Evolutionary conservation across 2,888 invertebrate species (phyloP).

Genomic region (Acronicta aceris): DNA sequence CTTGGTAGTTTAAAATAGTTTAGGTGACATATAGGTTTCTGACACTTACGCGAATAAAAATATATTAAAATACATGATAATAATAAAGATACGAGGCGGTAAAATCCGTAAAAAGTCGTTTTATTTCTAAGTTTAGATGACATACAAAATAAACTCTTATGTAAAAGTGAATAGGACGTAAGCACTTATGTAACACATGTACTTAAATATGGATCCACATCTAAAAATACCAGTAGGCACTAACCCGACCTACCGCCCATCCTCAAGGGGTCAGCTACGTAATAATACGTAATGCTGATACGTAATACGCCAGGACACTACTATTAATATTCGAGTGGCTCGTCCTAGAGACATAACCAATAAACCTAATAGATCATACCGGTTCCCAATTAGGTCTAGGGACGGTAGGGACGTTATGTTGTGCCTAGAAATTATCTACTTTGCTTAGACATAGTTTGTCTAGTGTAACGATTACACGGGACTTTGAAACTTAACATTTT

Average conservation of each 20-base stretch:
- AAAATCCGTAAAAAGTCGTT: too few species aligned
- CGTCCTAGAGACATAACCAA: conserved; percentile 17
- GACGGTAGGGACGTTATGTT: conserved; percentile 8
- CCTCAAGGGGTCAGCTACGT: conserved; percentile 31
- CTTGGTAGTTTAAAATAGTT: too few species aligned
- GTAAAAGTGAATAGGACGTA: neutral
- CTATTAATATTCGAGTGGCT: conserved; percentile 41
- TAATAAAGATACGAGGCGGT: too few species aligned
- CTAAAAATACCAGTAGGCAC: neutral
- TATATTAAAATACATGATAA: too few species aligned
- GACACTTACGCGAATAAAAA: too few species aligned
- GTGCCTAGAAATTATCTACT: neutral
- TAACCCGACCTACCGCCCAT: conserved; percentile 9
- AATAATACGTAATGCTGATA: conserved; percentile 10
- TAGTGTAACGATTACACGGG: too few species aligned
- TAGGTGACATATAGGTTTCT: too few species aligned
- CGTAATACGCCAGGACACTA: conserved; percentile 7
- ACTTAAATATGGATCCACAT: neutral
- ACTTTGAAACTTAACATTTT: too few species aligned
- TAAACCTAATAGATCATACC: conserved; percentile 24
- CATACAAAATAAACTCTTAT: too few species aligned
- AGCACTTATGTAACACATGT: neutral
- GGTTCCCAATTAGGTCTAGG: conserved; percentile 21
- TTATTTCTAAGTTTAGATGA: too few species aligned
- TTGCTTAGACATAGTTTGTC: too few species aligned